Conservation (phyloP, 2,797 vertebrate species). For the Coregonus suidteri region DNA sequence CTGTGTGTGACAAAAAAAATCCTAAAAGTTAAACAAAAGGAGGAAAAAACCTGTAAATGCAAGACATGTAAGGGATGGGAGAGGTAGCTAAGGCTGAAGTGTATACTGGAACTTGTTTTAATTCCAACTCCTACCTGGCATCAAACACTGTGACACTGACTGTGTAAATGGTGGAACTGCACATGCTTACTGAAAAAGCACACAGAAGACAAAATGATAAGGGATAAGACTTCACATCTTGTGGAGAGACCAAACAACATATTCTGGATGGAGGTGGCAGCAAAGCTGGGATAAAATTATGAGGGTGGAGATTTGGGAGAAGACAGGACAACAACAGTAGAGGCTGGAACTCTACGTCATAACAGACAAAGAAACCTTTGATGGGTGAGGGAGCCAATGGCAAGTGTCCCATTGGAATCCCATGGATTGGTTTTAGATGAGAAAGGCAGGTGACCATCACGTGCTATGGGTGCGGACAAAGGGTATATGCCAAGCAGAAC, state of each 20-base stretch:
- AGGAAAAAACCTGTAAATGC: slow-evolving; percentile 73
- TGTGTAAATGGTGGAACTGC: slow-evolving; percentile 62
- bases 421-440: slow-evolving; percentile 2
- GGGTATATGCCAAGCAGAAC: slow-evolving; percentile 67
- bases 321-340: slow-evolving; percentile 50
- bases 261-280: slow-evolving; percentile 68
- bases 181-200: slow-evolving; percentile 76
- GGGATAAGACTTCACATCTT: slow-evolving; percentile 67
- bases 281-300: slow-evolving; percentile 68
- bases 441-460: slow-evolving; percentile 64
- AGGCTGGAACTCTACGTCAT: slow-evolving; percentile 56
- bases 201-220: slow-evolving; percentile 52
- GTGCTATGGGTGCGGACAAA: slow-evolving; percentile 64
- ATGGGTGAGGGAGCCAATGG: slow-evolving; percentile 75
- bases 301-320: slow-evolving; percentile 32
- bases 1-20: slow-evolving; percentile 62
- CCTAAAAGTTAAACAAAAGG: slow-evolving; percentile 34
- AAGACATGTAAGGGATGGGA: slow-evolving; percentile 61
- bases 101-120: slow-evolving; percentile 13
- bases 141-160: slow-evolving; percentile 51
- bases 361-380: slow-evolving; percentile 57
- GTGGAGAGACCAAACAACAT: slow-evolving; percentile 69
- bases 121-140: slow-evolving; percentile 51
- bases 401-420: slow-evolving; percentile 30
- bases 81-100: slow-evolving; percentile 30